Conservation (phyloP, 2,888 invertebrate genomes). For the Bembecia ichneumoniformis region DNA sequence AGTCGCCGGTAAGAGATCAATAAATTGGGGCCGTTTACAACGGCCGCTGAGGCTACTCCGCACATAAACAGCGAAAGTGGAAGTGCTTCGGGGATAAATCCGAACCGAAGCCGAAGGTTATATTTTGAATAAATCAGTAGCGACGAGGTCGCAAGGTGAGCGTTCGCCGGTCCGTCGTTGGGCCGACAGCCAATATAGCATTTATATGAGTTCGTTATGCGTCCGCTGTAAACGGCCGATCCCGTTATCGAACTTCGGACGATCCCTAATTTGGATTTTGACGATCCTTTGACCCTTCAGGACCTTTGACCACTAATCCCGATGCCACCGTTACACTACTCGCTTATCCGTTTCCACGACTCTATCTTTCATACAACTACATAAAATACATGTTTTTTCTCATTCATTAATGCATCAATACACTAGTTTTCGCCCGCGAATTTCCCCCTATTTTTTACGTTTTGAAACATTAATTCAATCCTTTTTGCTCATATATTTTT, state of each 20-base stretch:
- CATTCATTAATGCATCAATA: no score
- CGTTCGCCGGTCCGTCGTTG: conserved; percentile 12
- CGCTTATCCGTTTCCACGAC: background rate
- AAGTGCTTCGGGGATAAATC: conserved; percentile 27
- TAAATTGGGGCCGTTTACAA: background rate
- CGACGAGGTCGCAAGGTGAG: conserved; percentile 34
- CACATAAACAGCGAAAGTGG: conserved; percentile 24
- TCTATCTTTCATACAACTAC: background rate
- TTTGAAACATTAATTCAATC: no score
- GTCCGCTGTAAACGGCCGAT: conserved; percentile 21
- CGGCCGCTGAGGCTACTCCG: conserved; percentile 5
- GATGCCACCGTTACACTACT: background rate
- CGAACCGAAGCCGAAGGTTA: conserved; percentile 21
- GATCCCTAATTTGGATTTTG: conserved; percentile 29
- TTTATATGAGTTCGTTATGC: conserved; percentile 47
- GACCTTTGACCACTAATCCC: conserved; percentile 20
- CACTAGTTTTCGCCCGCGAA: no score
- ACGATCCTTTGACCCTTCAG: conserved; percentile 25
- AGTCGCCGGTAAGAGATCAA: background rate
- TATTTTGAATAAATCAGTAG: conserved; percentile 45
- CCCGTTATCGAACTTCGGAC: conserved; percentile 27
- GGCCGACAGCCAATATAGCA: conserved; percentile 31
- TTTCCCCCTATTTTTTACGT: no score
- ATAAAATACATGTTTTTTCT: no score
- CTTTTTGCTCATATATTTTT: no score